Percentiles rank a stretch among this genome's conserved stretches.
phyloP scores from a whole-genome alignment of 2,888 invertebrate species.

The Pilophorus perplexus region DNA sequence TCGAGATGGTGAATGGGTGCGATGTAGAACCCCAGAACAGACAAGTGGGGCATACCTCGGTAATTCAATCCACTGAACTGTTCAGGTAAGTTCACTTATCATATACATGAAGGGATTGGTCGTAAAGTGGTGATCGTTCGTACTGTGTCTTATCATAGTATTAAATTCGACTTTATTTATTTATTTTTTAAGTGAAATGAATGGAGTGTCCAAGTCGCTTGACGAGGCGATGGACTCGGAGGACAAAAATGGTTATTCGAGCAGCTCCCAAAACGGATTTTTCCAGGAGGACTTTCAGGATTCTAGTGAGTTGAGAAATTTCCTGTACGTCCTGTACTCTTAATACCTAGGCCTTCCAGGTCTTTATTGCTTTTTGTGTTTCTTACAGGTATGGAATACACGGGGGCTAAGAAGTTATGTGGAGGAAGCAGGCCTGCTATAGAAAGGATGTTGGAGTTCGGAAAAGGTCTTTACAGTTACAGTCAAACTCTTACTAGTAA shows the following conservation, averaged over 20 bases:
- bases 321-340: neutral
- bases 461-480: conserved; percentile 88
- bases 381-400: conserved; percentile 15
- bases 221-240: conserved; percentile 59
- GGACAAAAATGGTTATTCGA: conserved; percentile 54
- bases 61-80: conserved; percentile 74
- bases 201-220: conserved; percentile 52
- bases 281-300: conserved; percentile 52
- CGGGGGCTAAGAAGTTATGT: conserved; percentile 56
- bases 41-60: conserved; percentile 63
- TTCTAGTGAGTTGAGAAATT: neutral
- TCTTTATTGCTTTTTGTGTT: neutral
- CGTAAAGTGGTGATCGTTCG: too few species aligned
- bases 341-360: neutral
- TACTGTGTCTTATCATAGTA: neutral
- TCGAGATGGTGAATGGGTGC: conserved; percentile 95
- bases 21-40: conserved; percentile 60
- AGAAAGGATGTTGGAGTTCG: conserved; percentile 91
- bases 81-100: conserved; percentile 50
- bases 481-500: conserved; percentile 80
- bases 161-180: neutral
- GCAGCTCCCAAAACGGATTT: conserved; percentile 64
- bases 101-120: too few species aligned
- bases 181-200: conserved; percentile 48
- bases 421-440: conserved; percentile 77